Conservation (phyloP, 2,888 invertebrate species). For the Aspidiotus rigidus region DNA sequence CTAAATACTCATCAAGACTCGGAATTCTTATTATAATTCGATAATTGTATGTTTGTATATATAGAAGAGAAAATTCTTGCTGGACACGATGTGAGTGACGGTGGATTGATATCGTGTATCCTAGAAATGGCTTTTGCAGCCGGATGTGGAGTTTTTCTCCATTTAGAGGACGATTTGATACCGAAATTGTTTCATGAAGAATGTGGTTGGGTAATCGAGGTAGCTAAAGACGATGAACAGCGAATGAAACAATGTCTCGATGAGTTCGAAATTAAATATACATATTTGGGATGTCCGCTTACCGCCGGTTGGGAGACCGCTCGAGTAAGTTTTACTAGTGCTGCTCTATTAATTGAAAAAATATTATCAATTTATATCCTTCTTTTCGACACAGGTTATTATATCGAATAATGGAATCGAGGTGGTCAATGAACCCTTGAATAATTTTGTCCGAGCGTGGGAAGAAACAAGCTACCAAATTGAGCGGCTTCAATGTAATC, state of each 20-base stretch:
- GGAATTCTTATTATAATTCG: neutral
- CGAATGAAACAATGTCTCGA: too few relatives aligned
- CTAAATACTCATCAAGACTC: neutral
- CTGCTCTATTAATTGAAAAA: constrained; percentile 6
- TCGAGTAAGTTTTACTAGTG: constrained; percentile 44
- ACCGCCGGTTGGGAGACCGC: constrained; percentile 39
- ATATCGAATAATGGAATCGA: constrained; percentile 16
- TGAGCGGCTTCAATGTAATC: constrained; percentile 75
- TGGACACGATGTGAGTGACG: constrained; percentile 95
- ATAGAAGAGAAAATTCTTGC: constrained; percentile 60
- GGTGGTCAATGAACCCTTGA: constrained; percentile 23
- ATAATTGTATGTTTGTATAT: constrained; percentile 38
- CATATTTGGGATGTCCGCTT: too few relatives aligned
- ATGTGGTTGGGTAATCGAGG: constrained; percentile 74
- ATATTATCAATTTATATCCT: neutral
- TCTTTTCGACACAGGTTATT: constrained; percentile 31
- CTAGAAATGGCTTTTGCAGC: constrained; percentile 97
- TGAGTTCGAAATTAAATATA: too few relatives aligned
- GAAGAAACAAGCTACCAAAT: constrained; percentile 89
- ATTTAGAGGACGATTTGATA: constrained; percentile 44
- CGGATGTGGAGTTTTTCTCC: constrained; percentile 62
- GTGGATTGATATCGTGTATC: constrained; percentile 79
- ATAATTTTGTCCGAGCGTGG: constrained; percentile 50
- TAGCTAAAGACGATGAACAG: constrained; percentile 42
- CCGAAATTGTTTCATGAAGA: constrained; percentile 76